These are phyloP conservation scores for Wiebesia pumilae DNA, from an alignment of 1,140 invertebrate species.

Conservation along the genomic window DNA sequence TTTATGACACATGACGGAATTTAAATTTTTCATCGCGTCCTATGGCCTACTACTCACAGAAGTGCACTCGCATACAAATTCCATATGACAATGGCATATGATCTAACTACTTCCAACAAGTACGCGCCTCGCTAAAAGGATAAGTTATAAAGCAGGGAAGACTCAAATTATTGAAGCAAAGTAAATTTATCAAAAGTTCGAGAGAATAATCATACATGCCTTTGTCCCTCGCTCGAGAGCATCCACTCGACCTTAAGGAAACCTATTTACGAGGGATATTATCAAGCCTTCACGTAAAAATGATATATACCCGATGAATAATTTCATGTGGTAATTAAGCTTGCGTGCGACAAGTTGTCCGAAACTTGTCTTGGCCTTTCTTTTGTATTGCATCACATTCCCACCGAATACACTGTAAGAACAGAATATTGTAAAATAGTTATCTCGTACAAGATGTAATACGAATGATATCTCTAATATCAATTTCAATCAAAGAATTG, in stretches of 20 bases:
- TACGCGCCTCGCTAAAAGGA: neutral
- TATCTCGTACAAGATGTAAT: neutral
- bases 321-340: neutral
- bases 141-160: neutral
- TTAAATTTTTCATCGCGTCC: neutral
- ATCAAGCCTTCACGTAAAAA: neutral
- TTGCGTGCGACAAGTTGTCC: neutral
- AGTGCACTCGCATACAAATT: neutral
- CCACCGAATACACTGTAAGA: too few species aligned
- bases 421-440: neutral
- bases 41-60: neutral
- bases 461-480: neutral
- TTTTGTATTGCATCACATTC: neutral
- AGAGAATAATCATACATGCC: too few species aligned
- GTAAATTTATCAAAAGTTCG: neutral
- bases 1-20: constrained; percentile 1
- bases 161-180: neutral
- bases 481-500: neutral
- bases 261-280: neutral
- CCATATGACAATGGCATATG: neutral
- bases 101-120: neutral
- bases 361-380: neutral
- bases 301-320: neutral
- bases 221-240: neutral
- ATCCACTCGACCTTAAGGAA: neutral